phyloP scores from a whole-genome alignment of 1,140 invertebrate genomes.

The Acromyrmex echinatior region DNA sequence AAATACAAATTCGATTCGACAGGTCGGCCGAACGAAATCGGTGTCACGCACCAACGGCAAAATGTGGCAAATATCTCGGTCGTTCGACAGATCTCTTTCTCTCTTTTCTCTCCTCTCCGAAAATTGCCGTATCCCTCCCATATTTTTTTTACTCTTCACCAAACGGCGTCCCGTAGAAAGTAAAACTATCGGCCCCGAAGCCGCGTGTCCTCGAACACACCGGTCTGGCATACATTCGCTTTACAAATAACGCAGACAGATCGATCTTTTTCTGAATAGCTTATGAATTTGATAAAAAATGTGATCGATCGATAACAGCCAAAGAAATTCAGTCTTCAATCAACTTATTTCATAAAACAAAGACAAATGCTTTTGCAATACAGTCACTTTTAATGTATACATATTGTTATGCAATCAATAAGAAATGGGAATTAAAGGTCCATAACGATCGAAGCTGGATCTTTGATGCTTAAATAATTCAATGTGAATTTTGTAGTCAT shows the following conservation, averaged over 20 bases:
- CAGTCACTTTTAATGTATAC: not conserved
- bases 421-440: too few species aligned
- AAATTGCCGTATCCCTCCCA: constrained; percentile 19
- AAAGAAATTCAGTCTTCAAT: not conserved
- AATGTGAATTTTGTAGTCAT: too few species aligned
- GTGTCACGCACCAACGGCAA: constrained; percentile 38
- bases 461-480: too few species aligned
- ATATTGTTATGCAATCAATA: not conserved
- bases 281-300: not conserved
- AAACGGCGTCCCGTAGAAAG: constrained; percentile 69
- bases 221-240: constrained; percentile 68
- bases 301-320: not conserved
- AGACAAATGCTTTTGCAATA: not conserved
- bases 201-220: constrained; percentile 63
- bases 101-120: constrained; percentile 40
- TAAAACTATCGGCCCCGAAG: constrained; percentile 68
- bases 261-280: constrained; percentile 1
- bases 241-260: constrained; percentile 12
- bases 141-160: not conserved
- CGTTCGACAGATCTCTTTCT: constrained; percentile 32
- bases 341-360: not conserved
- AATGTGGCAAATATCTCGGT: constrained; percentile 57
- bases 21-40: constrained; percentile 32
- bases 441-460: too few species aligned
- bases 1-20: constrained; percentile 1